Percentiles rank a stretch among this genome's conserved stretches.
Conservation (phyloP, 2,888 invertebrate genomes). For the Calephelis perditalis region DNA sequence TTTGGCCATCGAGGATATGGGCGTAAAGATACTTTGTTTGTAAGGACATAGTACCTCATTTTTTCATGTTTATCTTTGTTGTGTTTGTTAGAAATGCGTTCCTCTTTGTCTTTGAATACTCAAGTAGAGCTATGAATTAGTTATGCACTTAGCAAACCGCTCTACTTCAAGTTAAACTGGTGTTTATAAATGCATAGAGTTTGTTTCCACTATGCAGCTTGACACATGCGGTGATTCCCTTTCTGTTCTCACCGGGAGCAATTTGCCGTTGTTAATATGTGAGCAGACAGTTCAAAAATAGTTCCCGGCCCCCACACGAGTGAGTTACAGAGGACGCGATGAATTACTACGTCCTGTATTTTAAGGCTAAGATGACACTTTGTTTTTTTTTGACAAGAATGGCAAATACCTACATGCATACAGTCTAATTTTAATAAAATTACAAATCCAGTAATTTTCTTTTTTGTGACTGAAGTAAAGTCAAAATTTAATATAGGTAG, state of each 20-base stretch:
- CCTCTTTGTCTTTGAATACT: neutral
- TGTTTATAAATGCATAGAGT: constrained; percentile 8
- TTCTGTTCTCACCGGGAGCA: constrained; percentile 54
- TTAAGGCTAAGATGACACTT: constrained; percentile 6
- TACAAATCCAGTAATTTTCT: too few species aligned
- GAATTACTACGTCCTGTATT: constrained; percentile 42
- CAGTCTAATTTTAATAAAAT: too few species aligned
- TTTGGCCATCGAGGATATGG: too few species aligned
- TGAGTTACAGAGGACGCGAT: constrained; percentile 45
- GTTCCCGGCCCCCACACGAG: constrained; percentile 51
- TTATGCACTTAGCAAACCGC: neutral
- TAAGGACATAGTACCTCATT: too few species aligned
- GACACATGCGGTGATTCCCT: constrained; percentile 24
- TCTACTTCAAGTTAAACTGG: constrained; percentile 1
- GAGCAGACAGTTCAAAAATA: constrained; percentile 50
- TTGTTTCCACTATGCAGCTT: constrained; percentile 1
- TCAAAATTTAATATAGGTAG: too few species aligned
- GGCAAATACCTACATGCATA: neutral
- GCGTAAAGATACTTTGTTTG: too few species aligned
- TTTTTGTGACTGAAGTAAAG: too few species aligned
- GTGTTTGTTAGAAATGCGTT: too few species aligned
- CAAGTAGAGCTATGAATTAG: too few species aligned
- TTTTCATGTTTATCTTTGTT: too few species aligned
- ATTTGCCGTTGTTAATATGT: constrained; percentile 56
- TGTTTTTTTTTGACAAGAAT: neutral